These are phyloP conservation scores for Mythimna loreyi DNA, from an alignment of 2,888 invertebrate genomes.

Conservation along the genomic window DNA sequence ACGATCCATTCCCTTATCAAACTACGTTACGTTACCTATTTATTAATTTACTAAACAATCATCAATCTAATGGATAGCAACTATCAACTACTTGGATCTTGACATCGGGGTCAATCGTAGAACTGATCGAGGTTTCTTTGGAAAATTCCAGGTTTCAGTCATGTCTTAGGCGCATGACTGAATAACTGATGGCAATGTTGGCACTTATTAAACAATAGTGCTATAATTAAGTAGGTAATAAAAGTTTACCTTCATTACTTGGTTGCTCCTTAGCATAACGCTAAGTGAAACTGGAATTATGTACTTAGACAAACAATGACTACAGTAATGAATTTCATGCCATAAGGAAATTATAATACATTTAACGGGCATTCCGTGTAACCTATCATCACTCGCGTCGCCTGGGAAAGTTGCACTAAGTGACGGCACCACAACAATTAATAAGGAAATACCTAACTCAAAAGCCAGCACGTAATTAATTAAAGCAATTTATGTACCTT, in stretches of 20 bases:
- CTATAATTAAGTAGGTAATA: not conserved
- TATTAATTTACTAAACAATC: slow-evolving; percentile 35
- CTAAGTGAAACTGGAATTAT: not conserved
- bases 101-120: slow-evolving; percentile 40
- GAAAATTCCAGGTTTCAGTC: slow-evolving; percentile 34
- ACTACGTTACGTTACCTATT: slow-evolving; percentile 12
- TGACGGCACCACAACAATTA: slow-evolving; percentile 11
- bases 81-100: slow-evolving; percentile 43
- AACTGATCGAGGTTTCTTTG: slow-evolving; percentile 12
- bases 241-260: not conserved
- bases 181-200: not conserved
- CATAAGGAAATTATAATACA: slow-evolving; percentile 25
- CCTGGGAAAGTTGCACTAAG: slow-evolving; percentile 6
- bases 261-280: not conserved
- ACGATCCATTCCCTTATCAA: slow-evolving; percentile 15
- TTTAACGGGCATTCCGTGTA: slow-evolving; percentile 18
- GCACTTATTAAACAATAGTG: not conserved
- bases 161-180: slow-evolving; percentile 2
- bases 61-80: slow-evolving; percentile 40
- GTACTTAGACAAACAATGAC: not conserved
- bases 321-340: slow-evolving; percentile 15
- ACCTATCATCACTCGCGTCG: slow-evolving; percentile 1
- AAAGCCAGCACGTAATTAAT: slow-evolving; percentile 2
- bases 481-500: slow-evolving; percentile 5
- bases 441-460: slow-evolving; percentile 7